These are phyloP conservation scores for Amphiura filiformis DNA, from an alignment of 35 echinoderm and acorn worm species.

Conservation along the genomic window DNA sequence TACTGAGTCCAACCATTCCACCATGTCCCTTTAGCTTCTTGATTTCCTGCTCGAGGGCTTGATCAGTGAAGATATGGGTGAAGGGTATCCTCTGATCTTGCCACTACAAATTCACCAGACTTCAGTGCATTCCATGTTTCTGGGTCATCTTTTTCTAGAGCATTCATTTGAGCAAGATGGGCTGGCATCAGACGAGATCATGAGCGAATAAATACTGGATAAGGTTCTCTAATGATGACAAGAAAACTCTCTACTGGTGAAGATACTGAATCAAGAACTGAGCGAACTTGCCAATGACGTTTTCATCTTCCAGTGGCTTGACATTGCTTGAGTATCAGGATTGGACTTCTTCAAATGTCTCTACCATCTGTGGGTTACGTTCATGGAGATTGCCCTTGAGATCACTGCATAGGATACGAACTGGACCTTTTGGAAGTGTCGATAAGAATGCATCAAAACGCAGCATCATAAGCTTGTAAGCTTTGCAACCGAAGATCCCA, in stretches of 20 bases:
- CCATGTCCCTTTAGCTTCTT: slow-evolving; percentile 25
- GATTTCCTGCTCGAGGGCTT: slow-evolving; percentile 10
- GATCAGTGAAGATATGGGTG: slow-evolving; percentile 18
- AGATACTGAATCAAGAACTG: slow-evolving; percentile 43
- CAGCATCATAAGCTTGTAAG: slow-evolving; percentile 46
- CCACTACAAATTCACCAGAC: slow-evolving; percentile 1
- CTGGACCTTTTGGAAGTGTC: slow-evolving; percentile 30
- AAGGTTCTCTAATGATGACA: slow-evolving; percentile 34
- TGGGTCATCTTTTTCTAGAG: slow-evolving; percentile 17
- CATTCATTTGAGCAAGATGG: slow-evolving; percentile 45
- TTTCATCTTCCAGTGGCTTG: slow-evolving; percentile 23
- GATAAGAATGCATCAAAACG: slow-evolving; percentile 50
- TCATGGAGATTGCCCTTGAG: slow-evolving; percentile 27
- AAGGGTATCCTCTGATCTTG: slow-evolving; percentile 36
- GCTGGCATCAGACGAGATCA: slow-evolving; percentile 38
- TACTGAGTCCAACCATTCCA: slow-evolving; percentile 13
- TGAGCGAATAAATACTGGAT: slow-evolving; percentile 38
- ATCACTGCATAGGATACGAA: slow-evolving; percentile 14
- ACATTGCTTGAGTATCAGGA: slow-evolving; percentile 25
- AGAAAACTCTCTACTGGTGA: slow-evolving; percentile 43
- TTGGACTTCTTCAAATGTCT: slow-evolving; percentile 18
- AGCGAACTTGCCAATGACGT: slow-evolving; percentile 36
- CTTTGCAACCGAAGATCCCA: slow-evolving; percentile 40
- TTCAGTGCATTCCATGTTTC: slow-evolving; percentile 13
- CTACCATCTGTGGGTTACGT: slow-evolving; percentile 16